phyloP scores from a whole-genome alignment of 2,797 vertebrate genomes.

The Octomys mimax region DNA sequence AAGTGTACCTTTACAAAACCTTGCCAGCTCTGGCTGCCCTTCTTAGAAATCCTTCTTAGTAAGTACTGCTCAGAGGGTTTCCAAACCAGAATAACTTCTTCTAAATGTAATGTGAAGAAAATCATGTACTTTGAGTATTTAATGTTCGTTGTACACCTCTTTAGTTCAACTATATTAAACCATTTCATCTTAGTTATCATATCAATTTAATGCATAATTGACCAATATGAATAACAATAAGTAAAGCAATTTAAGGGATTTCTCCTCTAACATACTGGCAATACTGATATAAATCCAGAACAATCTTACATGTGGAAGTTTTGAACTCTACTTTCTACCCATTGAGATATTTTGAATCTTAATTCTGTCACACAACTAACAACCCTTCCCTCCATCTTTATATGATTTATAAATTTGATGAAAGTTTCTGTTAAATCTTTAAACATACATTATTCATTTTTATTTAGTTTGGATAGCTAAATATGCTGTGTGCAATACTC shows the following conservation, averaged over 20 bases:
- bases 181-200: not conserved
- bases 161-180: not conserved
- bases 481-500: not conserved
- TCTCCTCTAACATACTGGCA: not conserved
- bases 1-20: not conserved
- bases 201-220: conserved; percentile 6
- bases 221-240: conserved; percentile 19
- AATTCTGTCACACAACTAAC: not conserved
- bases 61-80: not conserved
- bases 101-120: not conserved
- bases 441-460: not conserved
- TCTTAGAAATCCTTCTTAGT: not conserved
- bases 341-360: conserved; percentile 36
- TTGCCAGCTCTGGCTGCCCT: not conserved
- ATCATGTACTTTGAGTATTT: not conserved
- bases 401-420: conserved; percentile 42
- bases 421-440: not conserved
- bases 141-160: not conserved
- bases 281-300: not conserved
- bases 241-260: not conserved
- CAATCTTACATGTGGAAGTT: not conserved
- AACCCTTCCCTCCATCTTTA: not conserved
- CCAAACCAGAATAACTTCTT: not conserved
- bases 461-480: not conserved
- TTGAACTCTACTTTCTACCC: not conserved